Evolutionary conservation across 2,113 vertebrate genomes (phyloP).

Genomic region (Syrrhaptes paradoxus): DNA sequence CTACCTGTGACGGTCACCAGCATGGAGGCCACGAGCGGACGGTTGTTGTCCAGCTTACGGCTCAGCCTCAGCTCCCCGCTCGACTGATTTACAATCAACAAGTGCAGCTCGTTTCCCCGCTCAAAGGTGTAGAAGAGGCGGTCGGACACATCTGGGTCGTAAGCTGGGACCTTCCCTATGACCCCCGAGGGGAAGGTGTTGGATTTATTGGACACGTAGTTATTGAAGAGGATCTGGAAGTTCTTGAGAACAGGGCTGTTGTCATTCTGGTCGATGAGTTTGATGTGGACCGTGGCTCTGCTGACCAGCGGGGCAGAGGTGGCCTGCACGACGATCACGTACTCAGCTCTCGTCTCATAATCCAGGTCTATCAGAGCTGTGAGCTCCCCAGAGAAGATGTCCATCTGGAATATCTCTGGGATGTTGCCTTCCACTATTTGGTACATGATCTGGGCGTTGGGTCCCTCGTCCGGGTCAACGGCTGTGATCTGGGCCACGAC

Average conservation of each 20-base stretch:
- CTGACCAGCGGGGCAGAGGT: constrained; percentile 96
- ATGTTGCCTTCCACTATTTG: constrained; percentile 99
- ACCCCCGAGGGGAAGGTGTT: constrained; percentile 95
- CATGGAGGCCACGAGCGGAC: constrained; percentile 95
- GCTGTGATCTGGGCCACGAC: constrained; percentile 97
- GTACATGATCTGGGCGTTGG: constrained; percentile 98
- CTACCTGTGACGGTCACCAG: constrained; percentile 96
- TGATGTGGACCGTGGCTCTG: constrained; percentile 90
- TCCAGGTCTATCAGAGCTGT: constrained; percentile 96
- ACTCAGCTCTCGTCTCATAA: constrained; percentile 91
- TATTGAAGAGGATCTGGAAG: constrained; percentile 99
- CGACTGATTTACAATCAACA: constrained; percentile 94
- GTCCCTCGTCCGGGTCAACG: constrained; percentile 91
- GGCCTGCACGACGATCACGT: constrained; percentile 96
- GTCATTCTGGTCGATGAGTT: constrained; percentile 95
- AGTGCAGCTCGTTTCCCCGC: constrained; percentile 92
- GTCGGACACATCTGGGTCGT: constrained; percentile 95
- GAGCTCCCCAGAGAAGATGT: constrained; percentile 98
- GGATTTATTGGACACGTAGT: constrained; percentile 96
- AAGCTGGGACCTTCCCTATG: constrained; percentile 92
- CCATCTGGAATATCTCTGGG: constrained; percentile 98
- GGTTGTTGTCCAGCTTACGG: constrained; percentile 97
- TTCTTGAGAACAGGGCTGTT: constrained; percentile 92
- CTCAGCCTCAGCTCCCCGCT: constrained; percentile 96
- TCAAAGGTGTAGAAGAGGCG: constrained; percentile 94